Base-by-base conservation (phyloP, 92 coral and sea anemone species). In the Galaxea fascicularis region DNA sequence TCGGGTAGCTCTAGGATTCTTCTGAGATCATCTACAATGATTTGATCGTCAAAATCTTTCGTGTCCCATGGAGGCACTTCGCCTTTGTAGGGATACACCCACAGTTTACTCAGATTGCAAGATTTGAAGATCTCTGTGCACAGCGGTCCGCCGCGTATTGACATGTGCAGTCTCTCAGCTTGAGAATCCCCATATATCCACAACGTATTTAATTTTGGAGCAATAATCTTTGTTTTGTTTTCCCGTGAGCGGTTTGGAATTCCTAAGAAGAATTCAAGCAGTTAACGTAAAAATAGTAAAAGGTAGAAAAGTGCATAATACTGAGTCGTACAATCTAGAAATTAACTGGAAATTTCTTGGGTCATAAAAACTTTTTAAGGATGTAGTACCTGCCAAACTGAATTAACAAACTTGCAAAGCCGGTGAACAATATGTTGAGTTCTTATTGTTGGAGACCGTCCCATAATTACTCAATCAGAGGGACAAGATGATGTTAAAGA, bases 151-250 rank as follows among this genome's bases (percentile, higher is more conserved):
- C 87, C 71, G 31, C 54, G 21, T 49, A 96, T 56, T 39, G 95
- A 88, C 30, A 59, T 49, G 76, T 91, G 58, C 62, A 94, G 82
- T 69, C 99, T 66, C 44, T 92, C 92, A 15, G 97, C 99, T 64
- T 96, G 99, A 1, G 99, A 96, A 60, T 96, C 99, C 7, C 99
- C 99, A 71, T 94, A 96, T 26, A 96, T 74, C 77, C 94, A 73
- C 10, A 96, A 74, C 2, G 94, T 94, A 56, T 91, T 63, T 13
- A 53, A 56, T 26, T 12, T 82, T 24, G 25, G 15, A 22, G 57
- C 16, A 28, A 5, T 26, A n/a, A 29, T 21, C 31, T 29, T 30
- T n/a, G 65, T n/a, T 51, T 30, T 51, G 31, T 49, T 66, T 22
- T 24, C 15, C 22, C 66, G 46, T 3, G n/a, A 5, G 13, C 49